Evolutionary conservation across 2,797 vertebrate genomes (phyloP).

Genomic region (Pachyuromys duprasi): DNA sequence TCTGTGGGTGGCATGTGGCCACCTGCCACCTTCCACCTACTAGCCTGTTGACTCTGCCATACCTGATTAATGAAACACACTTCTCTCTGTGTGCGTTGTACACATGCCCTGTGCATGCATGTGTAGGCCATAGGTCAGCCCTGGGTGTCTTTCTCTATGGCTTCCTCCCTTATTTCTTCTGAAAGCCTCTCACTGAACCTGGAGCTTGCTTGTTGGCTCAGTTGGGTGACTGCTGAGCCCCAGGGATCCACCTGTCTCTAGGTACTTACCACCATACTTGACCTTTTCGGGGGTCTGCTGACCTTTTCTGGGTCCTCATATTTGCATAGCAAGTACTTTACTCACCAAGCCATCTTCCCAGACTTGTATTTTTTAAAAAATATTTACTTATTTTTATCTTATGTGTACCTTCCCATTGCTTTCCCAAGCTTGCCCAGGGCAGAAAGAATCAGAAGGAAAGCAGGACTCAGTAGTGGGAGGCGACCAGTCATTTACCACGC

Average conservation of each 20-base stretch:
- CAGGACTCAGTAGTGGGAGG: background rate
- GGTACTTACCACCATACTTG: background rate
- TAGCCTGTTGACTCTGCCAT: background rate
- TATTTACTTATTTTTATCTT: background rate
- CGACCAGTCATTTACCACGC: background rate
- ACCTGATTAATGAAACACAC: background rate
- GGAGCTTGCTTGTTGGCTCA: no score
- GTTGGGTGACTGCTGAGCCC: background rate
- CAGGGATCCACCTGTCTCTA: background rate
- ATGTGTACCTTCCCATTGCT: background rate
- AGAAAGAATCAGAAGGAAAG: background rate
- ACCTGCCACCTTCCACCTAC: background rate
- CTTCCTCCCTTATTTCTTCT: background rate
- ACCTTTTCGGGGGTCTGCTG: background rate
- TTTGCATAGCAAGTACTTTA: background rate
- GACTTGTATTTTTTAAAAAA: background rate
- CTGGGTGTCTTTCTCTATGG: background rate
- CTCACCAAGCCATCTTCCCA: background rate
- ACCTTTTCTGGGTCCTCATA: background rate
- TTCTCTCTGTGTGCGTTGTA: background rate
- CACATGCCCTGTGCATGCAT: background rate
- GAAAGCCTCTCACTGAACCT: background rate
- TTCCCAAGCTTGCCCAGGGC: background rate
- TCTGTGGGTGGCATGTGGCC: no score
- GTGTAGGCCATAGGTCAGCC: background rate